phyloP scores from a whole-genome alignment of 2,888 invertebrate species.

The Watsonalla cultraria region DNA sequence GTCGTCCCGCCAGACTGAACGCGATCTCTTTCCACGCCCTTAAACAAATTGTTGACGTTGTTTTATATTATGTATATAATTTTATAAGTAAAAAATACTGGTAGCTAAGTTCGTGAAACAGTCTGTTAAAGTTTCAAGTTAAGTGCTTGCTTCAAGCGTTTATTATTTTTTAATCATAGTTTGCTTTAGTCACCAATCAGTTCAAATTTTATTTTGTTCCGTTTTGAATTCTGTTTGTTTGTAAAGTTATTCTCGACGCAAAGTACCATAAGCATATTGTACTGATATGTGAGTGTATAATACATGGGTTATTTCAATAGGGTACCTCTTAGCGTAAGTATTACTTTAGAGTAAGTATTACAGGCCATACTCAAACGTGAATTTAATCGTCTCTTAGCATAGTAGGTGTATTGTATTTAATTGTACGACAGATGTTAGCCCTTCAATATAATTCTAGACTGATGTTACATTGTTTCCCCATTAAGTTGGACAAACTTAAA shows the following conservation, averaged over 20 bases:
- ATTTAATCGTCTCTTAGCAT: conserved; percentile 59
- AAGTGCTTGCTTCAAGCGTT: conserved; percentile 49
- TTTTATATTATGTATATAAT: conserved; percentile 60
- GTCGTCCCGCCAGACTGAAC: conserved; percentile 43
- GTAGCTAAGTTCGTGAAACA: conserved; percentile 37
- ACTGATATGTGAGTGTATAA: conserved; percentile 55
- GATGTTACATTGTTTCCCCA: conserved; percentile 31
- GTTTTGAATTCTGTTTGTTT: conserved; percentile 31
- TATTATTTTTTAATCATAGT: conserved; percentile 26
- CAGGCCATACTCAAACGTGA: conserved; percentile 69
- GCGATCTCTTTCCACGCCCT: conserved; percentile 49
- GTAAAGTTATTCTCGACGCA: conserved; percentile 51
- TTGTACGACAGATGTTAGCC: conserved; percentile 27
- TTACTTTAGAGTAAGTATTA: conserved; percentile 56
- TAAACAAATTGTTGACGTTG: conserved; percentile 56
- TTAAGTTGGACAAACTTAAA: conserved; percentile 35
- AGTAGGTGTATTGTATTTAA: conserved; percentile 48
- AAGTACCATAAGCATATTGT: conserved; percentile 59
- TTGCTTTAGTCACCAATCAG: conserved; percentile 46
- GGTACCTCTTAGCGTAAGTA: conserved; percentile 58
- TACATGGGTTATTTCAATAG: conserved; percentile 43
- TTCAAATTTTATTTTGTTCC: conserved; percentile 47
- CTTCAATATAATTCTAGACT: conserved; percentile 55
- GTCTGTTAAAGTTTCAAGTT: conserved; percentile 49
- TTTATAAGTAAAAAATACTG: conserved; percentile 32